A percentile compares a stretch with the other conserved stretches of the same genome.
Evolutionary conservation across 2,888 invertebrate genomes (phyloP).

Genomic region (Fragum sueziense): DNA sequence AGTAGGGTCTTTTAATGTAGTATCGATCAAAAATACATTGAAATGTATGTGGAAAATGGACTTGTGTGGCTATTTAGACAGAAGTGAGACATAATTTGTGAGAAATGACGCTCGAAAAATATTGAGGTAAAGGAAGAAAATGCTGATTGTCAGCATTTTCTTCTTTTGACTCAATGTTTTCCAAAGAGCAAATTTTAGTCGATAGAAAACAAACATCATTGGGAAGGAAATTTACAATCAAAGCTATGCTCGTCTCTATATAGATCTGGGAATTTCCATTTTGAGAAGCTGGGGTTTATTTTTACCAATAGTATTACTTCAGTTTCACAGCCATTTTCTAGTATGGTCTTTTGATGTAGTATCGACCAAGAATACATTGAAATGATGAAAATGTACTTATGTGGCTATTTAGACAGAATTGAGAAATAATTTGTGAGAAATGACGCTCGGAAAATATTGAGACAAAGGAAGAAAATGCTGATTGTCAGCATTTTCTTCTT

Average conservation of each 20-base stretch:
- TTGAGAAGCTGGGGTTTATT: neutral
- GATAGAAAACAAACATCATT: neutral
- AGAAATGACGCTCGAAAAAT: no score
- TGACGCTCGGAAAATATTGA: neutral
- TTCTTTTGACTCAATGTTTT: neutral
- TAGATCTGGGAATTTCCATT: neutral
- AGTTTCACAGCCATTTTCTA: no score
- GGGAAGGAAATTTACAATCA: neutral
- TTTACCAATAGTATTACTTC: neutral
- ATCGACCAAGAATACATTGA: neutral
- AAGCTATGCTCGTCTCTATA: neutral
- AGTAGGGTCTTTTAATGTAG: neutral
- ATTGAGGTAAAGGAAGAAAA: neutral
- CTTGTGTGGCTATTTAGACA: no score
- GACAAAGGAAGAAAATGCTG: neutral
- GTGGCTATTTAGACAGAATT: no score
- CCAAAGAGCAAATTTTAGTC: neutral
- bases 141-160: conserved; percentile 7
- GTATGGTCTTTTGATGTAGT: neutral
- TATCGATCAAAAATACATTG: neutral
- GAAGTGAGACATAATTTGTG: no score
- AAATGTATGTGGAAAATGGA: no score
- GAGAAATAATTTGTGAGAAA: no score
- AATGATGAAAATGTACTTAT: no score
- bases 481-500: conserved; percentile 2